These are phyloP conservation scores for Clarias gariepinus DNA, from an alignment of 2,113 vertebrate species.

Conservation along the genomic window DNA sequence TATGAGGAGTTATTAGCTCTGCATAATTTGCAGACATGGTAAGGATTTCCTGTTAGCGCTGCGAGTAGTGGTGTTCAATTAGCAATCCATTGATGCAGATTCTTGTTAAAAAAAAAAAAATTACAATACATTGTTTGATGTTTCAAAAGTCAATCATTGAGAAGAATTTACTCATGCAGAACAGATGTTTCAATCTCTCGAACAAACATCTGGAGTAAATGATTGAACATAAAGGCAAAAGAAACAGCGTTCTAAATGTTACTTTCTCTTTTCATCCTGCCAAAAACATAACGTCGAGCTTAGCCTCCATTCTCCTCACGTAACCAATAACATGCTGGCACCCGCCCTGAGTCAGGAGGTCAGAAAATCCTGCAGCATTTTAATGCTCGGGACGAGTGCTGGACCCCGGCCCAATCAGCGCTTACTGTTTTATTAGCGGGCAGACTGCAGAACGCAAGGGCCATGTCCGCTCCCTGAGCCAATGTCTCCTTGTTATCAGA, in stretches of 20 bases:
- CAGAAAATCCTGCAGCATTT: constrained; percentile 56
- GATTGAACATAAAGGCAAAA: background rate
- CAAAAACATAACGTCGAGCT: background rate
- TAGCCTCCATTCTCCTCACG: constrained; percentile 51
- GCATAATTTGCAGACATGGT: background rate
- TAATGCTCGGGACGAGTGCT: constrained; percentile 62
- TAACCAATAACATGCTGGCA: constrained; percentile 53
- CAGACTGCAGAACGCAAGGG: constrained; percentile 52
- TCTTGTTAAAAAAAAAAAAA: background rate
- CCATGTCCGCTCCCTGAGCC: constrained; percentile 51
- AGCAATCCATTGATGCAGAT: background rate
- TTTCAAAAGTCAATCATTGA: background rate
- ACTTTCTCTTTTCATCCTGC: background rate
- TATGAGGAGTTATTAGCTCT: constrained; percentile 9
- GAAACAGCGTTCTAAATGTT: background rate
- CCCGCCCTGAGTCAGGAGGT: constrained; percentile 49
- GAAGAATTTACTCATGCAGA: background rate
- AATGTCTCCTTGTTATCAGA: constrained; percentile 60
- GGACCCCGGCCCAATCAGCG: constrained; percentile 57
- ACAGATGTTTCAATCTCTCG: constrained; percentile 14
- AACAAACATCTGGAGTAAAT: constrained; percentile 9
- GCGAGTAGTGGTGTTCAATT: background rate
- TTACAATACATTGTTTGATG: background rate
- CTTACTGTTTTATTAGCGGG: constrained; percentile 66
- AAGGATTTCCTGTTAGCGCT: background rate